Evolutionary conservation across 2,797 vertebrate species (phyloP).

Genomic region (Sus cebifrons): DNA sequence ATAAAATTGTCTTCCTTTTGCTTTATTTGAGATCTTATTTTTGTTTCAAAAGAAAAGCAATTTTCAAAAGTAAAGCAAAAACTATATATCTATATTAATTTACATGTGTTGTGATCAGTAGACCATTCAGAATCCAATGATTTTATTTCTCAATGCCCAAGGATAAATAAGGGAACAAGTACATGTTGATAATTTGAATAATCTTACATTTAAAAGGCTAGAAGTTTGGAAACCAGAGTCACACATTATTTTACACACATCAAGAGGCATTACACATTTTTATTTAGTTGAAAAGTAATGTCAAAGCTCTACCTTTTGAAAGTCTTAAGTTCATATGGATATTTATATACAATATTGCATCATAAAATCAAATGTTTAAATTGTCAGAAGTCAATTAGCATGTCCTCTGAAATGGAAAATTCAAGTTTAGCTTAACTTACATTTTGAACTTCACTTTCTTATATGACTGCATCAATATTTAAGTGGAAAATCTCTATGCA

Average conservation of each 20-base stretch:
- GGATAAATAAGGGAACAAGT: background rate
- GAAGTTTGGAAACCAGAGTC: background rate
- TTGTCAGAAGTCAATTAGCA: background rate
- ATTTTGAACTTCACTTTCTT: background rate
- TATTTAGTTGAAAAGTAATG: background rate
- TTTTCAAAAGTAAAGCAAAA: conserved; percentile 76
- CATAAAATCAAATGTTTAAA: background rate
- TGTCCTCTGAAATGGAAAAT: background rate
- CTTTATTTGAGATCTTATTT: conserved; percentile 66
- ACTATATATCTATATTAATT: conserved; percentile 38
- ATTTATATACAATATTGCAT: background rate
- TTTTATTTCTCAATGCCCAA: background rate
- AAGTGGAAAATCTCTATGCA: background rate
- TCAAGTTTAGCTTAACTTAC: background rate
- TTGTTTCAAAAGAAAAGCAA: conserved; percentile 72
- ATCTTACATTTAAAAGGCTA: background rate
- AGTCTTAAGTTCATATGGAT: background rate
- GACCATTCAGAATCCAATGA: conserved; percentile 31
- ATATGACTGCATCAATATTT: background rate
- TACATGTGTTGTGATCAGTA: conserved; percentile 59
- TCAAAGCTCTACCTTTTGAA: background rate
- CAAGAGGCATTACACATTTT: background rate
- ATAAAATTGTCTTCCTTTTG: conserved; percentile 80
- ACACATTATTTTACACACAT: background rate
- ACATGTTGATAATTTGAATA: background rate